phyloP scores from a whole-genome alignment of 2,113 vertebrate genomes.

The Calcarius ornatus region DNA sequence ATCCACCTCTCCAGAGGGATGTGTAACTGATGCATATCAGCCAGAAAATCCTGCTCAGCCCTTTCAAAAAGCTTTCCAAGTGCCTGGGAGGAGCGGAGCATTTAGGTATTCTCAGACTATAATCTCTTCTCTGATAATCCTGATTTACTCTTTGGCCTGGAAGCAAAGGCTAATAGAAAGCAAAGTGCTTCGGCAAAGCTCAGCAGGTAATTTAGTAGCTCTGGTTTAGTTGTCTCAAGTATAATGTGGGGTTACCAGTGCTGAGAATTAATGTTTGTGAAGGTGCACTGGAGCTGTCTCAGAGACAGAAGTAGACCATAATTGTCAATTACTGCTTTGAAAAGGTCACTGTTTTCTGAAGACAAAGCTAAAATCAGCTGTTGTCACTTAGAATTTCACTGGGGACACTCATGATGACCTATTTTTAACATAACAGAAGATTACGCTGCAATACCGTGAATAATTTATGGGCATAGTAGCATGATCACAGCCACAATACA shows the following conservation, averaged over 20 bases:
- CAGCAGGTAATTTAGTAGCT: neutral
- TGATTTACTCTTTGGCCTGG: slow-evolving; percentile 20
- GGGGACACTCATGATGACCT: slow-evolving; percentile 48
- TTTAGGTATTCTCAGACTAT: slow-evolving; percentile 2
- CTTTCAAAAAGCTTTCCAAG: neutral
- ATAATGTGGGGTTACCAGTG: neutral
- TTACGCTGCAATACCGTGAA: slow-evolving; percentile 61
- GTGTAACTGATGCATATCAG: neutral
- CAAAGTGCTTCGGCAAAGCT: neutral
- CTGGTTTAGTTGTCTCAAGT: neutral
- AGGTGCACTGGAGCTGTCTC: neutral
- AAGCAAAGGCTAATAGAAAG: slow-evolving; percentile 34
- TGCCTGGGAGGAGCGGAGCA: neutral
- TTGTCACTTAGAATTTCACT: slow-evolving; percentile 38
- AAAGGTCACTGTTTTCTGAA: slow-evolving; percentile 19
- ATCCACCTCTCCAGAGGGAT: neutral
- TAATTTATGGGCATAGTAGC: slow-evolving; percentile 70
- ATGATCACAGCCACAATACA: slow-evolving; percentile 31
- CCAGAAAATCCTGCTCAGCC: slow-evolving; percentile 32
- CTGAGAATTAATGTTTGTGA: neutral
- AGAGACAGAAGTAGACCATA: neutral
- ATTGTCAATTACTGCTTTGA: neutral
- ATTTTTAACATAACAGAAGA: slow-evolving; percentile 69
- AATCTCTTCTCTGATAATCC: slow-evolving; percentile 35
- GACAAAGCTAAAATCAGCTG: slow-evolving; percentile 19